Evolutionary conservation across 1,140 invertebrate species (phyloP), one percentile per base, ranked within the genome.

Genomic region (Hestina assimilis): DNA sequence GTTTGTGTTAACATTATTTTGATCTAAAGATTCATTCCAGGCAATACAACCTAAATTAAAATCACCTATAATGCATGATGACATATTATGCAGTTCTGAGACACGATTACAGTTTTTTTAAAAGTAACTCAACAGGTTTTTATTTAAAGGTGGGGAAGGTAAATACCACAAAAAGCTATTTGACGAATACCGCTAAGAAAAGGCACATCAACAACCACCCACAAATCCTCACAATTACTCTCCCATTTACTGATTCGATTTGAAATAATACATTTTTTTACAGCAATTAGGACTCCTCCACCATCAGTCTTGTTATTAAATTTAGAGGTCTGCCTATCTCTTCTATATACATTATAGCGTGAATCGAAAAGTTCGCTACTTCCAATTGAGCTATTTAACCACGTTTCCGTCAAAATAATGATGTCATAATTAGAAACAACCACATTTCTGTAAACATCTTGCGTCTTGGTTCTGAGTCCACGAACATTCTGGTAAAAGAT

Each of bases 321-420:
- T n/a, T 35, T 45, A 8, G 23, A 3, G 7, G 23, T 29, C 6
- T 50, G n/a, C 24, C 56, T 31, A 29, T 64, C 62, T 19, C 56
- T 29, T 28, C 56, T 54, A 21, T 51, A 51, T 17, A 40, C 21
- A 15, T 2, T 47, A 14, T 29, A 47, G 45, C 33, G 20, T 8
- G 6, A 9, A 12, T 17, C 29, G n/a, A 38, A 38, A 24, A 50
- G 12, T 24, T 38, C 19, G 14, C 3, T 3, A 15, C 15, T 28
- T 7, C 5, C 1, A 4, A 50, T 50, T 50, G 4, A 4, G 8
- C 9, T 8, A 24, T 38, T 50, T 38, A 17, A 7, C 17, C 28
- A 31, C 0, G 43, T 46, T 46, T 46, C 43, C 5, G 26, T 46
- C 3, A 46, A n/a, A 6, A 46, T 12, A 15, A 46, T 31, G 7